A percentile compares a stretch with the other conserved stretches of the same genome.
phyloP scores from a whole-genome alignment of 2,797 vertebrate genomes.

The Tarsius wallacei region DNA sequence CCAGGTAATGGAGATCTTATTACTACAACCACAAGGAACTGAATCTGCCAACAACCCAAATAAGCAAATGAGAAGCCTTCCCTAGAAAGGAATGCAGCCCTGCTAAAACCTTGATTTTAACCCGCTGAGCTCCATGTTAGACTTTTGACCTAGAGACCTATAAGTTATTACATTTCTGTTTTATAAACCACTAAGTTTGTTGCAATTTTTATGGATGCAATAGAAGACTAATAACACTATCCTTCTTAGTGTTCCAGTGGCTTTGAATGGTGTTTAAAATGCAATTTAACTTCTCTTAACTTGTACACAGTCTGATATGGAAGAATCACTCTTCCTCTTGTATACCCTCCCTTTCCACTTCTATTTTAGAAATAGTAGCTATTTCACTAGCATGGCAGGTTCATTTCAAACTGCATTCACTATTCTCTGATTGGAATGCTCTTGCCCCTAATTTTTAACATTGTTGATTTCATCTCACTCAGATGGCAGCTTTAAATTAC shows the following conservation, averaged over 20 bases:
- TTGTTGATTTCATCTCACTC: not conserved
- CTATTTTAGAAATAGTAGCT: not conserved
- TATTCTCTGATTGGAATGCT: not conserved
- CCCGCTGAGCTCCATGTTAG: not conserved
- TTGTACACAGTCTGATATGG: not conserved
- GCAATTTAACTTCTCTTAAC: not conserved
- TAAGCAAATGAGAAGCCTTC: not conserved
- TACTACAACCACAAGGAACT: not conserved
- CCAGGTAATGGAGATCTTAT: not conserved
- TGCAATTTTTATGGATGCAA: constrained; percentile 30
- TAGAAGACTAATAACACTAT: not conserved
- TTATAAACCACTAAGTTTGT: not conserved
- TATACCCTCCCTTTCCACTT: not conserved
- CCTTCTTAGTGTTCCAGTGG: not conserved
- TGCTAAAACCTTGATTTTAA: not conserved
- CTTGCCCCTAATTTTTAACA: constrained; percentile 5
- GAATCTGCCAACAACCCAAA: not conserved
- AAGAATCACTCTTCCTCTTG: not conserved
- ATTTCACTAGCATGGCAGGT: not conserved
- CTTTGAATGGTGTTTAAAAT: not conserved
- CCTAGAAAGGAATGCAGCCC: not conserved
- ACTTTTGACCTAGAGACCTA: not conserved
- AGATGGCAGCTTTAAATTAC: not conserved
- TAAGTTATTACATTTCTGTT: not conserved
- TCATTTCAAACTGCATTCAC: not conserved